phyloP scores from a whole-genome alignment of 2,113 vertebrate species.

The Lophius piscatorius region DNA sequence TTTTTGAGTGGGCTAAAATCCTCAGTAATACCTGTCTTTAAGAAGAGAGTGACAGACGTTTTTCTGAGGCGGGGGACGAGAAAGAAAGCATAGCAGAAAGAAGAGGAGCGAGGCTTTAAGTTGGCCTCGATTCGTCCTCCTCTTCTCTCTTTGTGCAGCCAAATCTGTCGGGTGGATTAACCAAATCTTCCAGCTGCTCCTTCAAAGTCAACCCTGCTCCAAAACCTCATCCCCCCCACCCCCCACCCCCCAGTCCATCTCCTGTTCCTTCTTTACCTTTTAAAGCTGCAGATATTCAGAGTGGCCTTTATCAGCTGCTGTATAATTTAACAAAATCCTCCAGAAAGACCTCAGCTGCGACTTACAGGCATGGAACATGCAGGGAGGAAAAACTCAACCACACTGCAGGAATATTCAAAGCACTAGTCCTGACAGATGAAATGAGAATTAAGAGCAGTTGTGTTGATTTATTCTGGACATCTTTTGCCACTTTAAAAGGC shows the following conservation, averaged over 20 bases:
- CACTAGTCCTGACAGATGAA: conserved; percentile 17
- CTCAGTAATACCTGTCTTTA: conserved; percentile 8
- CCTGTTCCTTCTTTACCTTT: conserved; percentile 52
- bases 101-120: conserved; percentile 43
- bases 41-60: neutral
- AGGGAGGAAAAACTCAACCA: conserved; percentile 5
- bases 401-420: conserved; percentile 20
- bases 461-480: too few relatives aligned
- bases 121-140: conserved; percentile 32
- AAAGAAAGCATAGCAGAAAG: conserved; percentile 9
- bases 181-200: conserved; percentile 58
- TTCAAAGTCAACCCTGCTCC: conserved; percentile 55
- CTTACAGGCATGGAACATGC: conserved; percentile 24
- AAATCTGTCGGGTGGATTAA: conserved; percentile 76
- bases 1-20: neutral
- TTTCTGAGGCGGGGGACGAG: neutral
- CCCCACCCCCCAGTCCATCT: conserved; percentile 22
- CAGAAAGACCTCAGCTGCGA: conserved; percentile 39
- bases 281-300: conserved; percentile 60
- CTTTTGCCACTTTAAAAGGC: conserved; percentile 13
- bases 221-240: neutral
- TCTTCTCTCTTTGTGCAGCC: conserved; percentile 57
- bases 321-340: conserved; percentile 69
- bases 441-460: conserved; percentile 12
- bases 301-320: conserved; percentile 61